Base-by-base conservation (phyloP, 2,888 invertebrate species). In the Agrochola lychnidis region DNA sequence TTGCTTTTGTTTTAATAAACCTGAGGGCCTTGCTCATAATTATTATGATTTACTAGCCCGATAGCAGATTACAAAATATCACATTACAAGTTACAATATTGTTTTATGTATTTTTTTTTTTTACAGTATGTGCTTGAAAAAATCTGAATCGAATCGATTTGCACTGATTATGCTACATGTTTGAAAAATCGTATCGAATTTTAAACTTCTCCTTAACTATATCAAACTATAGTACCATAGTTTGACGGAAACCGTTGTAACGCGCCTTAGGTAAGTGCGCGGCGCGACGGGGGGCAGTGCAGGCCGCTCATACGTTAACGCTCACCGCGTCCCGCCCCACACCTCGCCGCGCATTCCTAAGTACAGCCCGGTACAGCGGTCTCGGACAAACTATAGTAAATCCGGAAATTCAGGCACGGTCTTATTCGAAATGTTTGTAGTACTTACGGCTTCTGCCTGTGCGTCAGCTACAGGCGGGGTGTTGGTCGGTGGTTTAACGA, bases 401-500 rank as follows among this genome's bases (percentile, higher is more conserved):
- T 36, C 42, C 22, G 2, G 0, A 51, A 30, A 66, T 25, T 48
- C 1, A 10, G 9, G 14, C 6, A 25, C 2, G n/a, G 12, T n/a
- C 7, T 30, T 48, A n/a, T 67, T 72, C 2, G 5, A n/a, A 42
- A 45, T 42, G 4, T 61, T 51, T n/a, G 3, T n/a, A 40, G 1
- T 72, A 92, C 94, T 94, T 84, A 96, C 96, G 59, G 92, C 84
- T 78, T 98, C 98, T 1, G 93, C 89, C 0, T 98, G 98, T 0
- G 98, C 97, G 89, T 97, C 96, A 74, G 98, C 98, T 56, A 97
- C 97, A 0, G 99, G 99, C 14, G 99, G 98, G 74, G 98, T 98
- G 92, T 98, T 98, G 2, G 98, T 98, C 1, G 98, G 98, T 1
- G 98, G 98, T 93, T 99, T 99, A 0, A 99, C 99, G 93, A 99